These are phyloP conservation scores for Acleris laterana DNA, from an alignment of 2,888 invertebrate genomes.

Conservation along the genomic window DNA sequence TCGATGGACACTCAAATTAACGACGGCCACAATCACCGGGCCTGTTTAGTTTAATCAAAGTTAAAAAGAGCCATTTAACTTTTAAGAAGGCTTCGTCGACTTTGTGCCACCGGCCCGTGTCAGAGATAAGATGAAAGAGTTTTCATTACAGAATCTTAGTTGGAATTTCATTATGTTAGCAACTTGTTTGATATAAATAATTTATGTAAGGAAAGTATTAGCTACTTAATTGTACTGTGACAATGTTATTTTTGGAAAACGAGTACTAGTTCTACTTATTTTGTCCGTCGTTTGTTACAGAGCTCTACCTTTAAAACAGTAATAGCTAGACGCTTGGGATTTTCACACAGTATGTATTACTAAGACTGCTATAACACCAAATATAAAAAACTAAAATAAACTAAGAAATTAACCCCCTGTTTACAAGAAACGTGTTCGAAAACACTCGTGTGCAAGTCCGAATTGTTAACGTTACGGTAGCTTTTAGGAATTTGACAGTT, in stretches of 20 bases:
- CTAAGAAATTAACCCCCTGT: too few species aligned
- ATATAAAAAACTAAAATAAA: too few species aligned
- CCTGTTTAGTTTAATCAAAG: slow-evolving; percentile 69
- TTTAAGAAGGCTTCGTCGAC: slow-evolving; percentile 47
- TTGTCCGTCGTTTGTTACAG: too few species aligned
- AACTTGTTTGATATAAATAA: slow-evolving; percentile 12
- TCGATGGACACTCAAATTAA: slow-evolving; percentile 64
- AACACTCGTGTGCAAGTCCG: too few species aligned
- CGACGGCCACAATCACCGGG: slow-evolving; percentile 55
- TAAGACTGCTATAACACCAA: too few species aligned
- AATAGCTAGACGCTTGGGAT: too few species aligned
- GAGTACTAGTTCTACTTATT: not conserved
- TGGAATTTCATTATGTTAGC: slow-evolving; percentile 1
- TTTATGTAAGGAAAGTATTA: slow-evolving; percentile 4
- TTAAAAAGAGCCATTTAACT: slow-evolving; percentile 67
- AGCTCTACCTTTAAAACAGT: too few species aligned
- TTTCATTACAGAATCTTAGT: slow-evolving; percentile 3
- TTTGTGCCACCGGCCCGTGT: slow-evolving; percentile 8
- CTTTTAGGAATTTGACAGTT: too few species aligned
- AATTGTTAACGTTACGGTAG: too few species aligned
- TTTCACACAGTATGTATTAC: too few species aligned
- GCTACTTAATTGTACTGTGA: not conserved
- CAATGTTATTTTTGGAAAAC: not conserved
- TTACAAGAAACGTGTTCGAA: too few species aligned
- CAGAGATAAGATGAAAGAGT: slow-evolving; percentile 8